phyloP scores from a whole-genome alignment of 2,888 invertebrate genomes.

The Megaustenia siamemsis region DNA sequence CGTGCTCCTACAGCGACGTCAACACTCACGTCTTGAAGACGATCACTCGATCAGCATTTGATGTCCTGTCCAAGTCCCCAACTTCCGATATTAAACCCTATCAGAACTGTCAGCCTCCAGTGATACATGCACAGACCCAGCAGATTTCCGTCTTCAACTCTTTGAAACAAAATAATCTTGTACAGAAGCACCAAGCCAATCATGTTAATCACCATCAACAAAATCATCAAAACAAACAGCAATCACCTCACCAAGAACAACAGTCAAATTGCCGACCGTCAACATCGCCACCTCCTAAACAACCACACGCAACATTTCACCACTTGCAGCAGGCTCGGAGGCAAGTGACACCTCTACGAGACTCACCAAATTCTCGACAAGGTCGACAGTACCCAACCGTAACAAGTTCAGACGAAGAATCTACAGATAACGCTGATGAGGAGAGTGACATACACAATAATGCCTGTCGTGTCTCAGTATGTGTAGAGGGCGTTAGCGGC shows the following conservation, averaged over 20 bases:
- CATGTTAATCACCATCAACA: slow-evolving; percentile 7
- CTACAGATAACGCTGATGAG: not conserved
- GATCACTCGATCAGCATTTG: not conserved
- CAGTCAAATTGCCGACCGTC: not conserved
- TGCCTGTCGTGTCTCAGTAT: slow-evolving; percentile 15
- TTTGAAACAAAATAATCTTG: slow-evolving; percentile 23
- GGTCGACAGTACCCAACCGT: slow-evolving; percentile 4
- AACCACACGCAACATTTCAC: not conserved
- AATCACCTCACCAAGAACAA: not conserved
- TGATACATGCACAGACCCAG: slow-evolving; percentile 27
- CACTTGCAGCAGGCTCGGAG: slow-evolving; percentile 8
- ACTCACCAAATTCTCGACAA: not conserved
- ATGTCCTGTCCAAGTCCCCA: not conserved
- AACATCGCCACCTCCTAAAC: not conserved
- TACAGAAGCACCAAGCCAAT: not conserved
- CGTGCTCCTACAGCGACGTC: not conserved
- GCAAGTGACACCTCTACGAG: not conserved
- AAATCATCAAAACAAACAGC: not conserved
- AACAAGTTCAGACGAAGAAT: slow-evolving; percentile 19
- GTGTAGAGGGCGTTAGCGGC: slow-evolving; percentile 21
- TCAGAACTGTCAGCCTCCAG: slow-evolving; percentile 27
- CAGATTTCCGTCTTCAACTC: slow-evolving; percentile 7
- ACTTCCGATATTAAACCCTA: not conserved
- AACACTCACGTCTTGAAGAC: slow-evolving; percentile 21
- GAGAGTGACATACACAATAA: slow-evolving; percentile 5